Evolutionary conservation across 2,888 invertebrate species (phyloP), one percentile per base, ranked within the genome.

Genomic region (Hirtodrosophila histrioides): DNA sequence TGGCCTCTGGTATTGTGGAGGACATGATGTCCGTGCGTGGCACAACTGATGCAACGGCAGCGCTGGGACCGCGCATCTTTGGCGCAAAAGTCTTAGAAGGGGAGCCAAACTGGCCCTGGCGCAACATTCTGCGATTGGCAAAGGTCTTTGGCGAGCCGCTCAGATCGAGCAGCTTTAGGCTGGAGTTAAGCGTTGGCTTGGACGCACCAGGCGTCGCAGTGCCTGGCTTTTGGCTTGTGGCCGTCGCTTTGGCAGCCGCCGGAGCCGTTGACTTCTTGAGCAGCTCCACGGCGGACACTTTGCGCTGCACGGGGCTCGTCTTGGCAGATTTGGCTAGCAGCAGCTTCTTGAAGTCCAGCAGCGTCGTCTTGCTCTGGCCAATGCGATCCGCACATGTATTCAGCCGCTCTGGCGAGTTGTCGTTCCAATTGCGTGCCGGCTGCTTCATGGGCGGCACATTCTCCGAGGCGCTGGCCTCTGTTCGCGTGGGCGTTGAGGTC

Each of bases 1-100:
- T 93, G 77, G 95, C 97, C 93, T 97, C 97, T 39, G 95, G 95
- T 90, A 97, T 97, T 60, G 97, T 96, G 44, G 96, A 95, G 40
- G 97, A 96, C 88, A 97, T 94, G 53, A 97, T 96, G 86, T 97
- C 96, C 23, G 95, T 96, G 81, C 96, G 93, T 43, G 88, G 83
- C 41, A 86, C 80, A 0, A 84, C 77, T 27, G 80, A 78, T 6
- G 86, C 79, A 29, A 78, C 84, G 4, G 75, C 66, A 9, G 68
- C 64, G 24, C 66, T 70, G 0, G 95, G 94, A 69, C 95, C 91
- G 49, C 90, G 88, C 36, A 95, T 92, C 88, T 96, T 96, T 0
- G 93, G 91, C 1, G 87, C 90, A 56, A 92, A 90, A 0, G 90
- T 92, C 88, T 94, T 92, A 7, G 93, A 93, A 23, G 94, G 93